Percentiles rank a stretch among this genome's conserved stretches.
Evolutionary conservation across 2,797 vertebrate genomes (phyloP).

Genomic region (Cichlasoma orientale): DNA sequence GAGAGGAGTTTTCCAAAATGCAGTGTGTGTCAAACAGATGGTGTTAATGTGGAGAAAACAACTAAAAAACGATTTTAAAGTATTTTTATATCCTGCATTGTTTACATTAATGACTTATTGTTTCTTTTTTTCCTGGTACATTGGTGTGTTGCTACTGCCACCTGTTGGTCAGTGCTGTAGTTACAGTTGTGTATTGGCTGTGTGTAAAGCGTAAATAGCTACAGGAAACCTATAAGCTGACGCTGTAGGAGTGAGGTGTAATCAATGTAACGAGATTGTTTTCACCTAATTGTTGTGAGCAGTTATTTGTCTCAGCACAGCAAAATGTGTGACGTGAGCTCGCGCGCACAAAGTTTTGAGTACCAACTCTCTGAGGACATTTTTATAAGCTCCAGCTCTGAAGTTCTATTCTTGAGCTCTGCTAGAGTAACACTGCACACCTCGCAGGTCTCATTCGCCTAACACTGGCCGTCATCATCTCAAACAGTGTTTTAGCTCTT

Average conservation of each 20-base stretch:
- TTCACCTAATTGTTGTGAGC: neutral
- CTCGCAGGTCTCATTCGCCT: neutral
- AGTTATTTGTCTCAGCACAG: accelerated
- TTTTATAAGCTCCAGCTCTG: neutral
- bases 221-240: too few relatives aligned
- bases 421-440: neutral
- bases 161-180: neutral
- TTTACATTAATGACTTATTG: neutral
- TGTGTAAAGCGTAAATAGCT: neutral
- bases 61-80: accelerated
- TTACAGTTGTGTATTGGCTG: neutral
- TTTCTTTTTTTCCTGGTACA: neutral
- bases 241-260: neutral
- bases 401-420: neutral
- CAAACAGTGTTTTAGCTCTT: neutral
- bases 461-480: accelerated
- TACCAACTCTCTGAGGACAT: accelerated
- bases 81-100: accelerated
- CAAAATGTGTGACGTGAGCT: too few relatives aligned
- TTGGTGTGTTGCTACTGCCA: accelerated
- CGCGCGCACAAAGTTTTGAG: accelerated
- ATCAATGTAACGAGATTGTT: neutral
- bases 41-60: accelerated
- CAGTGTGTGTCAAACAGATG: neutral
- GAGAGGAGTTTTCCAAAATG: too few relatives aligned